phyloP scores from a whole-genome alignment of 2,113 vertebrate species.

The Oncorhynchus keta region DNA sequence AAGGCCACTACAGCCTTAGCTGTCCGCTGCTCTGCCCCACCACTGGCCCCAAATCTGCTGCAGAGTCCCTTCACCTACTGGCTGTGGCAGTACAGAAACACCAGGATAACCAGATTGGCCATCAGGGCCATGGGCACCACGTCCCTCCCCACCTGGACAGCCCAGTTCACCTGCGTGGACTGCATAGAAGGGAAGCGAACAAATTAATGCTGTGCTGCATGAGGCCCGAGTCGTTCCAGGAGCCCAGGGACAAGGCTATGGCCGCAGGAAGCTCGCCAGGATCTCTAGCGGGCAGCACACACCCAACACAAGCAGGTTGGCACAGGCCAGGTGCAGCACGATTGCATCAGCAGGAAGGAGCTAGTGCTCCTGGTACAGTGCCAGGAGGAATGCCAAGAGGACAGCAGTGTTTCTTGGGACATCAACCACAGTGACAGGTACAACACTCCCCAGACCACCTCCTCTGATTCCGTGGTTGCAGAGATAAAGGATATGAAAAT shows the following conservation, averaged over 20 bases:
- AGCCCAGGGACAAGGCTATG: slow-evolving; percentile 56
- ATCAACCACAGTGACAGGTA: slow-evolving; percentile 64
- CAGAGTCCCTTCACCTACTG: slow-evolving; percentile 60
- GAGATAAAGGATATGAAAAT: neutral
- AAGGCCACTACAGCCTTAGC: slow-evolving; percentile 68
- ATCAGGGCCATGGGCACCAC: slow-evolving; percentile 74
- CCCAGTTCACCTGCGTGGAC: slow-evolving; percentile 58
- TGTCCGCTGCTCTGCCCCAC: slow-evolving; percentile 57
- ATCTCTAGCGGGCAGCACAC: slow-evolving; percentile 69
- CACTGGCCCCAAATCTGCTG: neutral
- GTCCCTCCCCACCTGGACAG: slow-evolving; percentile 65
- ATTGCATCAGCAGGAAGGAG: slow-evolving; percentile 72
- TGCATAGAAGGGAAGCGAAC: slow-evolving; percentile 62
- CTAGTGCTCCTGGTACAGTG: slow-evolving; percentile 49
- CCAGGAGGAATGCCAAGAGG: slow-evolving; percentile 64
- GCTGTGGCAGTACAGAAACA: slow-evolving; percentile 71
- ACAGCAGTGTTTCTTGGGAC: slow-evolving; percentile 68
- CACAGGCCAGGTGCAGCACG: slow-evolving; percentile 65
- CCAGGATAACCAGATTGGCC: slow-evolving; percentile 71
- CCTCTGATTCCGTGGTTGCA: slow-evolving; percentile 49
- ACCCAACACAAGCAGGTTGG: slow-evolving; percentile 69
- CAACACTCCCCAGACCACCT: slow-evolving; percentile 58
- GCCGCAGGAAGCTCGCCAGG: slow-evolving; percentile 61
- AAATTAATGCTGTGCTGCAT: slow-evolving; percentile 57
- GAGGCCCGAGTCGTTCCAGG: slow-evolving; percentile 37